Base-by-base conservation (phyloP, 92 coral and sea anemone genomes). In the Pocillopora grandis region DNA sequence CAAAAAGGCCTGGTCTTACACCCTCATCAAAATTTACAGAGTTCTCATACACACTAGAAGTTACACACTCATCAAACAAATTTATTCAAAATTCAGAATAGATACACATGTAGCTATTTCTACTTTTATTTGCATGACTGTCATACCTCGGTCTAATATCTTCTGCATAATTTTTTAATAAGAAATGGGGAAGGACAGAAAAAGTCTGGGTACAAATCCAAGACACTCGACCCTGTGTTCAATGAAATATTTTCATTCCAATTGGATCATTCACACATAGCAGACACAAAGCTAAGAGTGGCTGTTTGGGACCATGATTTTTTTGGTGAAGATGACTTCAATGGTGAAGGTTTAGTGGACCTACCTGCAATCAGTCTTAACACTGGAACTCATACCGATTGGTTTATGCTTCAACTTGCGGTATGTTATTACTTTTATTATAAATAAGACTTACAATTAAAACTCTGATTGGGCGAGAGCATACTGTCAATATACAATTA, bases 271-370 rank as follows among this genome's bases (percentile, higher is more conserved):
- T 84, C 90, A 23, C 58, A 72, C 73, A 79, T 94, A 23, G 71
- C 87, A 19, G 85, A 78, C 52, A 90, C 98, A n/a, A 94, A 90
- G 63, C 89, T 95, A 18, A 80, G 95, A 33, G 95, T 91, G 73
- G 93, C 94, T 27, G 79, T 95, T 59, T 95, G 89, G 93, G 98
- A 95, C 79, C 98, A 95, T 77, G 98, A 95, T 37, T 88, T 95
- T 66, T 94, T 95, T 94, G 98, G 98, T 64, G 95, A 92, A 85
- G 98, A 95, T 80, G 98, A 95, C 71, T 95, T 95, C 31, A 95
- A 94, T 88, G n/a, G 98, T 1, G 98, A 95, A 86, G 98, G 93
- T 18, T 92, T 95, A 59, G 86, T 94, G 52, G 98, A 95, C 58
- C 62, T 95, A 71, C 94, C 98, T 13, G 89, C 72, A 63, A 87